phyloP scores from a whole-genome alignment of 2,888 invertebrate genomes.

The Parnassius apollo region DNA sequence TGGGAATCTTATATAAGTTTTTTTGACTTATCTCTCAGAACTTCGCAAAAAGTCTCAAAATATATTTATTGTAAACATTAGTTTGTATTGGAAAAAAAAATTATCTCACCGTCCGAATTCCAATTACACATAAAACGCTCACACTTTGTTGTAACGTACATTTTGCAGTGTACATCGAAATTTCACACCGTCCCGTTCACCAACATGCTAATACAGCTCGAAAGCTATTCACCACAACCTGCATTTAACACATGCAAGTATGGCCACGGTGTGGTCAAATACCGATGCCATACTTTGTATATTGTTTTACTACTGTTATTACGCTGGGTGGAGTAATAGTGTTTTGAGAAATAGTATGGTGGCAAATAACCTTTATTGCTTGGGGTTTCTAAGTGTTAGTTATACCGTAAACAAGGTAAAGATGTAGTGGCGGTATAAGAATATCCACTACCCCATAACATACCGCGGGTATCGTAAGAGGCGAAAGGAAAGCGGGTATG shows the following conservation, averaged over 20 bases:
- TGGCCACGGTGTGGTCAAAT: background rate
- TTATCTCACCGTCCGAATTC: constrained; percentile 8
- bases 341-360: too few relatives aligned
- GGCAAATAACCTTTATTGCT: too few relatives aligned
- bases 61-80: too few relatives aligned
- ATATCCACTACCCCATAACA: too few relatives aligned
- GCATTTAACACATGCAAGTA: constrained; percentile 8
- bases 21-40: too few relatives aligned
- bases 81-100: background rate
- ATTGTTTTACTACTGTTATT: constrained; percentile 11
- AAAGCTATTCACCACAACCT: background rate
- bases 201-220: constrained; percentile 8
- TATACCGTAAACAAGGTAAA: too few relatives aligned
- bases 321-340: constrained; percentile 1
- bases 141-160: constrained; percentile 14
- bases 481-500: too few relatives aligned
- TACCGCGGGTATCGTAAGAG: too few relatives aligned
- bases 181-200: constrained; percentile 30
- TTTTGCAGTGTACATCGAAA: constrained; percentile 28
- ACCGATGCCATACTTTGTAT: constrained; percentile 1
- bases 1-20: too few relatives aligned
- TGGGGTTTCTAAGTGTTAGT: too few relatives aligned
- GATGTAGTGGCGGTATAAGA: too few relatives aligned
- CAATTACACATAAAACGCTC: constrained; percentile 3
- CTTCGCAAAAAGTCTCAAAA: too few relatives aligned